Percentiles rank a stretch among this genome's conserved stretches.
Conservation (phyloP, 2,113 vertebrate species). For the Nothobranchius furzeri region DNA sequence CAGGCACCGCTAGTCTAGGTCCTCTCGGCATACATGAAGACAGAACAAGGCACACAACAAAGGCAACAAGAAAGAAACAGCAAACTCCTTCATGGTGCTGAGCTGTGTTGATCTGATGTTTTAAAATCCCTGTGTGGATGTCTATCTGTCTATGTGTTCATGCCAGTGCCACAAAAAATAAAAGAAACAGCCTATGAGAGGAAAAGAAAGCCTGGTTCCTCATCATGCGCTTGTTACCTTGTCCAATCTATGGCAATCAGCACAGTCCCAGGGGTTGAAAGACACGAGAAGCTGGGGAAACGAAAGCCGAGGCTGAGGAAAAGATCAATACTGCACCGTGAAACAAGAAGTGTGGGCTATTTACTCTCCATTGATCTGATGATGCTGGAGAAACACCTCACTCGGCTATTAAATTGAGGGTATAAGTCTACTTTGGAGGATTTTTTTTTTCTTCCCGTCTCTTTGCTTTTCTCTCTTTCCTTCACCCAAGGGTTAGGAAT, state of each 20-base stretch:
- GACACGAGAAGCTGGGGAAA: constrained; percentile 89
- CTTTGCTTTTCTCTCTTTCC: constrained; percentile 44
- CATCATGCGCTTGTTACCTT: constrained; percentile 99
- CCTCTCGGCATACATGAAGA: constrained; percentile 60
- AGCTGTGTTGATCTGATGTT: constrained; percentile 84
- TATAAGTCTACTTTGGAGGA: constrained; percentile 88
- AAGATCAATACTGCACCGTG: constrained; percentile 98
- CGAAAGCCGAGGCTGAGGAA: constrained; percentile 93
- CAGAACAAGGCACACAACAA: constrained; percentile 57
- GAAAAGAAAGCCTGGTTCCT: constrained; percentile 84
- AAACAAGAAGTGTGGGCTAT: constrained; percentile 99
- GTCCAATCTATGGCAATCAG: constrained; percentile 99
- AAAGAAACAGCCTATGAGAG: constrained; percentile 80
- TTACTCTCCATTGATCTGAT: constrained; percentile 99
- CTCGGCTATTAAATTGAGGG: constrained; percentile 97
- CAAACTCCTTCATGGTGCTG: constrained; percentile 82
- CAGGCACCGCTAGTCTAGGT: constrained; percentile 65
- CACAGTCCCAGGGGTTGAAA: constrained; percentile 96
- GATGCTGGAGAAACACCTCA: constrained; percentile 99
- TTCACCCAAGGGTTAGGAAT: constrained; percentile 86
- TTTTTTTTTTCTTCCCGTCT: constrained; percentile 52
- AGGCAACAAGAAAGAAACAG: constrained; percentile 73
- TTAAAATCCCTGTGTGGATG: constrained; percentile 76
- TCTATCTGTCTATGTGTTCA: constrained; percentile 79
- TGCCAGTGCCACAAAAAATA: constrained; percentile 83